Base-by-base conservation (phyloP, 2,797 vertebrate genomes). In the Nannoperca australis region DNA sequence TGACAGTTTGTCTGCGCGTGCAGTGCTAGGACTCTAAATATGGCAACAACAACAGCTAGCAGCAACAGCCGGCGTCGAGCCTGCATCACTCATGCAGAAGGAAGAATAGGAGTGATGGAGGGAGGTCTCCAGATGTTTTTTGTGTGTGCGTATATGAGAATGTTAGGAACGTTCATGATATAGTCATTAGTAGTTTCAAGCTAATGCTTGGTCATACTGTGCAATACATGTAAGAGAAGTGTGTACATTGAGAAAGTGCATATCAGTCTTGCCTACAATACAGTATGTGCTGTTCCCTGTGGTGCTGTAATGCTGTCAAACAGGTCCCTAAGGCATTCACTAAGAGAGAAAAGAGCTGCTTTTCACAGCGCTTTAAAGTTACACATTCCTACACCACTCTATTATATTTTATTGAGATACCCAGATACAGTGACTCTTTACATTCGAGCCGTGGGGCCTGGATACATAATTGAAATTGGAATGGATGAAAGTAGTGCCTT, bases 391-490 rank as follows among this genome's bases (percentile, higher is more conserved):
- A n/a, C 42, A 73, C 42, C 22, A 36, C 74, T 80, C 59, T 38
- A 61, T 84, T 79, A 76, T 68, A 45, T 83, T 85, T 77, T 55
- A 72, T 70, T 75, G 49, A 88, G 87, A 85, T 59, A 60, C 34
- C 14, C 56, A 62, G 68, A 78, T 76, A 45, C 60, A 56, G 59
- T 60, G 64, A 66, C 63, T 86, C 42, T 32, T 80, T 72, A 67
- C 56, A 53, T 81, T 49, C 4, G n/a, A 68, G 71, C 72, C 42
- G 36, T 34, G 53, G 55, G 82, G 76, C 54, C 36, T 36, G 44
- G 76, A 84, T 82, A 36, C 66, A 78, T 82, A 73, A 90, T 88
- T 90, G 63, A 90, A 89, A 89, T 82, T 84, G 81, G 83, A 91
- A 89, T 89, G 81, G 74, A 72, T 77, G 63, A 76, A 78, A 85